These are phyloP conservation scores for Dysidea cf. avara DNA, from an alignment of 37 sponge, comb jelly and placozoan genomes.

Conservation along the genomic window DNA sequence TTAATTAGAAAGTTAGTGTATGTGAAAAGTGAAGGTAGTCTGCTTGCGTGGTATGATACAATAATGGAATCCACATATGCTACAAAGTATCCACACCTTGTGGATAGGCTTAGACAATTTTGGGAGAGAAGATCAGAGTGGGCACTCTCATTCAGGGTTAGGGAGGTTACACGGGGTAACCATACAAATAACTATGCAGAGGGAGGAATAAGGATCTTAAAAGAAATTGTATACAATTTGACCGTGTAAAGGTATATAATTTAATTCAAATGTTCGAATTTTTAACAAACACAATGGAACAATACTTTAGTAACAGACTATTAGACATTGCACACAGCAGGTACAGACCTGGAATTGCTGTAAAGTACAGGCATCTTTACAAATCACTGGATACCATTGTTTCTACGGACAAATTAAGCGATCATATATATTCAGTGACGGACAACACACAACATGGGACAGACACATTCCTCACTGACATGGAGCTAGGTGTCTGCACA, in stretches of 20 bases:
- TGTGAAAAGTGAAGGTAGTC: neutral
- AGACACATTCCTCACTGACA: neutral
- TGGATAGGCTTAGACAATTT: neutral
- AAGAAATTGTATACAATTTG: constrained; percentile 22
- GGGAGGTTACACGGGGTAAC: neutral
- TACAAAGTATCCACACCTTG: constrained; percentile 6
- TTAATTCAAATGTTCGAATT: constrained; percentile 7
- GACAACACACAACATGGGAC: too few species aligned
- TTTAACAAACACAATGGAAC: constrained; percentile 13
- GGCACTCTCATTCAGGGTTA: neutral
- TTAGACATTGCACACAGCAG: constrained; percentile 4
- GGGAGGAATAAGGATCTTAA: constrained; percentile 5
- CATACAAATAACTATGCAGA: constrained; percentile 33
- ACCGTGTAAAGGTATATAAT: constrained; percentile 18
- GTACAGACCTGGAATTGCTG: too few species aligned
- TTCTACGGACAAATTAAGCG: too few species aligned
- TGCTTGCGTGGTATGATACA: neutral
- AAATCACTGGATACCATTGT: too few species aligned
- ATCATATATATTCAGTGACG: too few species aligned
- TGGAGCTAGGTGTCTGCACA: constrained; percentile 2
- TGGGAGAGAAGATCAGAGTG: constrained; percentile 1
- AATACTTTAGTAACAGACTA: constrained; percentile 1
- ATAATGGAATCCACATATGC: neutral
- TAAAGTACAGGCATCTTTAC: too few species aligned
- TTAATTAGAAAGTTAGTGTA: constrained; percentile 5